Percentiles rank a stretch among this genome's conserved stretches.
Evolutionary conservation across 2,113 vertebrate species (phyloP).

Genomic region (Emydocephalus ijimae): DNA sequence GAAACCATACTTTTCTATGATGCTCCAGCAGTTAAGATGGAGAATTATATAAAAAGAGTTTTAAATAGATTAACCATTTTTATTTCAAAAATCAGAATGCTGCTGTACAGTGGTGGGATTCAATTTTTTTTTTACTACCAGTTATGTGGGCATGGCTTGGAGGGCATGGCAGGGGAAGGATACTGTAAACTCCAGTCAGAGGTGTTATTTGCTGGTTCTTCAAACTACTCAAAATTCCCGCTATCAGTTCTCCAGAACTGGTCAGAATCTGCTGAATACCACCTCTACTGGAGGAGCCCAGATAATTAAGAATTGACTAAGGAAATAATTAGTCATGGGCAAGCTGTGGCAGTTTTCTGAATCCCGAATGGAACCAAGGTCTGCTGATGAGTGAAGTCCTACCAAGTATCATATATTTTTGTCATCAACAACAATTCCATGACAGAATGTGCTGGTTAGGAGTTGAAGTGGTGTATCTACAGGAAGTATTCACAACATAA

Average conservation of each 20-base stretch:
- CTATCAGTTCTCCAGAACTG: too few species aligned
- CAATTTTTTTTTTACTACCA: too few species aligned
- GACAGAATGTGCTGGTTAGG: not conserved
- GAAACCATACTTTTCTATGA: not conserved
- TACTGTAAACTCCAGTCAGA: too few species aligned
- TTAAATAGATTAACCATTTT: not conserved
- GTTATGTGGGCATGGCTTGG: too few species aligned
- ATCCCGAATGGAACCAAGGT: not conserved
- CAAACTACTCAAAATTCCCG: too few species aligned
- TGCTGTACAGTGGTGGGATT: not conserved
- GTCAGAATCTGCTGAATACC: too few species aligned
- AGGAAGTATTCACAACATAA: not conserved
- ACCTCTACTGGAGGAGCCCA: not conserved
- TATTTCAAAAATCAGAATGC: not conserved
- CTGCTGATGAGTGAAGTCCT: not conserved
- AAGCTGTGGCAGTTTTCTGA: not conserved
- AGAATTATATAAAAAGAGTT: not conserved
- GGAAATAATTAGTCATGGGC: not conserved
- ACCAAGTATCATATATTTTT: not conserved
- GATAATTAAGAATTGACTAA: not conserved
- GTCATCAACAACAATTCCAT: not conserved
- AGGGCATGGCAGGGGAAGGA: too few species aligned
- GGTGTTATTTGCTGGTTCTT: too few species aligned
- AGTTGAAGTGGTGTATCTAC: not conserved
- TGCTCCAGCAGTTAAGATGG: not conserved